phyloP scores from a whole-genome alignment of 2,797 vertebrate species.

The Geotrypetes seraphini region DNA sequence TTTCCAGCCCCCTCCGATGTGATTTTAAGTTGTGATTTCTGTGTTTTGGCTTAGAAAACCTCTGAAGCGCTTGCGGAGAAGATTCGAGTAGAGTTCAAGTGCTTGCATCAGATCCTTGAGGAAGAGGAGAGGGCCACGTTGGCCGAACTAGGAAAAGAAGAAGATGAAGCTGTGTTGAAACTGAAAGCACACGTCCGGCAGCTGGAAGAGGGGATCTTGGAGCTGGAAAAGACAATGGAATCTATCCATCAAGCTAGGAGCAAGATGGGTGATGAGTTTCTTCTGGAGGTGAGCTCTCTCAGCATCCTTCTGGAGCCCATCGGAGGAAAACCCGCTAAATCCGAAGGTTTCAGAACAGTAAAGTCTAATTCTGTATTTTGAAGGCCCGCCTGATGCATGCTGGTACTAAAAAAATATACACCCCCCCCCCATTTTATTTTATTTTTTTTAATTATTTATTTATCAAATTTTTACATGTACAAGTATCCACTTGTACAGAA shows the following conservation, averaged over 20 bases:
- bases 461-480: no score
- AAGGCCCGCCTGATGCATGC: no score
- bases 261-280: slow-evolving; percentile 13
- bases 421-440: no score
- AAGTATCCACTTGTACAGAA: no score
- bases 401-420: no score
- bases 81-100: slow-evolving; percentile 58
- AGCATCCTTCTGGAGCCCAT: no score
- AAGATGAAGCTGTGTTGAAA: slow-evolving; percentile 42
- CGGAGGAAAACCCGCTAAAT: no score
- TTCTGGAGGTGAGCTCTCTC: not conserved
- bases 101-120: slow-evolving; percentile 60
- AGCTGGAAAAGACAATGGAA: slow-evolving; percentile 48
- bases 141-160: slow-evolving; percentile 51
- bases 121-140: slow-evolving; percentile 57
- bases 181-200: slow-evolving; percentile 42
- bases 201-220: slow-evolving; percentile 30
- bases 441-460: no score
- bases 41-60: slow-evolving; percentile 41
- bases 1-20: no score
- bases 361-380: no score
- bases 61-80: slow-evolving; percentile 52
- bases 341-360: no score
- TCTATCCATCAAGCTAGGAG: slow-evolving; percentile 33
- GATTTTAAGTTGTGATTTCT: no score